A percentile compares a stretch with the other conserved stretches of the same genome.
Evolutionary conservation across 2,888 invertebrate species (phyloP).

Genomic region (Leptinotarsa haldemani): DNA sequence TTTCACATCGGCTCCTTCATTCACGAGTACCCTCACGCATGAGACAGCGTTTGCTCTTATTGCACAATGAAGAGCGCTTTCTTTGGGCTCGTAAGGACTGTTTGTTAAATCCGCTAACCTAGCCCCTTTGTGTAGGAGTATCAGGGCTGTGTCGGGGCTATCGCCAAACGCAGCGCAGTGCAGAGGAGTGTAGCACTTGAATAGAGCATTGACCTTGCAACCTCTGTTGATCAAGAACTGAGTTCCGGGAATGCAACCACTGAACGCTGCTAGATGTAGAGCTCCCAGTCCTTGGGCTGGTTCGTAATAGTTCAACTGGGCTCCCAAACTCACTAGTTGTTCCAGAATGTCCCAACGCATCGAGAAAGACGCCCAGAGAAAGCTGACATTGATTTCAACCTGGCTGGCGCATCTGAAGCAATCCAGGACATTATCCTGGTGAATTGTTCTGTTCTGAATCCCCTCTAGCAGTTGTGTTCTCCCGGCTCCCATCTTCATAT

Average conservation of each 20-base stretch:
- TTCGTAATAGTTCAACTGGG: constrained; percentile 69
- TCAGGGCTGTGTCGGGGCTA: constrained; percentile 80
- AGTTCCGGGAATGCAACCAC: constrained; percentile 78
- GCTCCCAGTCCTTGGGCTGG: constrained; percentile 78
- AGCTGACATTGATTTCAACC: constrained; percentile 76
- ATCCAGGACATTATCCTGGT: constrained; percentile 68
- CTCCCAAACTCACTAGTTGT: constrained; percentile 66
- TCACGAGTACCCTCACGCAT: constrained; percentile 80
- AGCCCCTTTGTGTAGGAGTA: constrained; percentile 79
- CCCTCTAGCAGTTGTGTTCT: constrained; percentile 77
- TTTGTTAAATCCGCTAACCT: constrained; percentile 75
- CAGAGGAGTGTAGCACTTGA: constrained; percentile 81
- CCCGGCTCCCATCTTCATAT: constrained; percentile 76
- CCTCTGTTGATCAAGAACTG: constrained; percentile 76
- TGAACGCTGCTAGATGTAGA: constrained; percentile 81
- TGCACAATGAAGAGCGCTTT: constrained; percentile 85
- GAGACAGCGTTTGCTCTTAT: constrained; percentile 84
- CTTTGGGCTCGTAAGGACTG: constrained; percentile 72
- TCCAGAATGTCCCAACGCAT: constrained; percentile 76
- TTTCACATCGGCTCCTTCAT: constrained; percentile 80
- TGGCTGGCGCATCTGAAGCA: constrained; percentile 70
- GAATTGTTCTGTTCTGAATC: constrained; percentile 75
- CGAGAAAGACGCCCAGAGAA: constrained; percentile 80
- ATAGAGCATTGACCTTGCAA: constrained; percentile 75
- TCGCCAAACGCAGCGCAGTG: constrained; percentile 93